A percentile compares a stretch with the other conserved stretches of the same genome.
phyloP scores from a whole-genome alignment of 2,888 invertebrate species.

The Platycheirus albimanus region DNA sequence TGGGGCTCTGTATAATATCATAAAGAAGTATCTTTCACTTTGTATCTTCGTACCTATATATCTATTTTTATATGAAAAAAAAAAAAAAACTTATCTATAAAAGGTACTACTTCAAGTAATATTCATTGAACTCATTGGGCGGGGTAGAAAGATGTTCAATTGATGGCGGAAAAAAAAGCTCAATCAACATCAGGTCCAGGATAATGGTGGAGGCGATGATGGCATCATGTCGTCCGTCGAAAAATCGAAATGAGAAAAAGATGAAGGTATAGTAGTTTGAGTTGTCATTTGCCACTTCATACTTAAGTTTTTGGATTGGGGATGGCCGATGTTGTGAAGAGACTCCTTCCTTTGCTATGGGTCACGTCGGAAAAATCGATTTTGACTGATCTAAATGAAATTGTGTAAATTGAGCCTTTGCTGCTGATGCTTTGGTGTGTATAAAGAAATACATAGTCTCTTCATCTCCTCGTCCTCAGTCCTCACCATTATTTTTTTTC shows the following conservation, averaged over 20 bases:
- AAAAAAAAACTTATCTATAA: constrained; percentile 1
- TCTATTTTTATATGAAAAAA: neutral
- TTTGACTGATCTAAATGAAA: constrained; percentile 70
- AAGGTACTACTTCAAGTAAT: constrained; percentile 55
- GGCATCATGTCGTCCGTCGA: constrained; percentile 1
- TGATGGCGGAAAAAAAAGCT: constrained; percentile 58
- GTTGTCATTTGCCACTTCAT: constrained; percentile 62
- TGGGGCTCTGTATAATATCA: constrained; percentile 20
- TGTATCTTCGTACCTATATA: constrained; percentile 12
- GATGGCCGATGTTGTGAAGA: too few species aligned
- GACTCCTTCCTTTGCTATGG: constrained; percentile 21
- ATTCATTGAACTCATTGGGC: constrained; percentile 39
- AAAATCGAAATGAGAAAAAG: constrained; percentile 35
- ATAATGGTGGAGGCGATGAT: constrained; percentile 16
- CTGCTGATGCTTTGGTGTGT: neutral
- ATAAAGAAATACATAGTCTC: neutral
- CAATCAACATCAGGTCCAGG: constrained; percentile 69
- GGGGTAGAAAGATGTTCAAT: constrained; percentile 29
- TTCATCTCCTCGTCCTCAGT: constrained; percentile 1
- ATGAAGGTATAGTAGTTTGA: constrained; percentile 43
- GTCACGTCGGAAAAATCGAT: constrained; percentile 71
- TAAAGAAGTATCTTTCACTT: constrained; percentile 20
- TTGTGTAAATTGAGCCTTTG: constrained; percentile 39
- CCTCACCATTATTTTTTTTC: constrained; percentile 18
- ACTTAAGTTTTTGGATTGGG: constrained; percentile 2